A percentile compares a stretch with the other conserved stretches of the same genome.
Evolutionary conservation across 2,113 vertebrate genomes (phyloP).

Genomic region (Catagonus wagneri): DNA sequence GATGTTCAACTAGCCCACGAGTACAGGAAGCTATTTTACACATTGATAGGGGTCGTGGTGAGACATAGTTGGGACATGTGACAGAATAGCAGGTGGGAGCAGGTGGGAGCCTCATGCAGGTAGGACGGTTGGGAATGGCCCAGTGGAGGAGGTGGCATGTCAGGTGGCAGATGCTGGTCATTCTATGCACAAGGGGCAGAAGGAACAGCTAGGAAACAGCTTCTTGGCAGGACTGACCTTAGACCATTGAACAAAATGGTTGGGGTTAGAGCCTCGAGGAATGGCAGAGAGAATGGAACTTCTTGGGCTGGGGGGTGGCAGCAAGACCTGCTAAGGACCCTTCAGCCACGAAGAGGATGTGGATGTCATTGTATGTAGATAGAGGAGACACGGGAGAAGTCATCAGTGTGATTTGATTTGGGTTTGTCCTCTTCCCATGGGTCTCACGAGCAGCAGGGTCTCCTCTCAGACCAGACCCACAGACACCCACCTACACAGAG

Average conservation of each 20-base stretch:
- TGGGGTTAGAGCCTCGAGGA: background rate
- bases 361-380: background rate
- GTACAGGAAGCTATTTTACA: background rate
- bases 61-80: background rate
- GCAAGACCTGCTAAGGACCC: fast-evolving
- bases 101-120: background rate
- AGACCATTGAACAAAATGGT: background rate
- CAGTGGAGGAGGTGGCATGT: background rate
- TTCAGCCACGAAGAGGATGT: fast-evolving
- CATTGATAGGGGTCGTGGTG: background rate
- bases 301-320: too few relatives aligned
- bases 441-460: background rate
- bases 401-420: fast-evolving
- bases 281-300: background rate
- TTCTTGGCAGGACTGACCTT: background rate
- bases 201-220: background rate
- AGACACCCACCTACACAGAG: background rate
- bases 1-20: background rate
- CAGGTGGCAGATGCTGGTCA: background rate
- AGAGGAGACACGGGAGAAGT: background rate
- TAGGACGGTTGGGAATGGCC: background rate
- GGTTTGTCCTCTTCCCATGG: background rate
- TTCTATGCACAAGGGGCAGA: background rate
- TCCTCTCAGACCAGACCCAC: background rate
- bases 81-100: background rate